Base-by-base conservation (phyloP, 1,140 invertebrate genomes). In the Bombus terrestris region DNA sequence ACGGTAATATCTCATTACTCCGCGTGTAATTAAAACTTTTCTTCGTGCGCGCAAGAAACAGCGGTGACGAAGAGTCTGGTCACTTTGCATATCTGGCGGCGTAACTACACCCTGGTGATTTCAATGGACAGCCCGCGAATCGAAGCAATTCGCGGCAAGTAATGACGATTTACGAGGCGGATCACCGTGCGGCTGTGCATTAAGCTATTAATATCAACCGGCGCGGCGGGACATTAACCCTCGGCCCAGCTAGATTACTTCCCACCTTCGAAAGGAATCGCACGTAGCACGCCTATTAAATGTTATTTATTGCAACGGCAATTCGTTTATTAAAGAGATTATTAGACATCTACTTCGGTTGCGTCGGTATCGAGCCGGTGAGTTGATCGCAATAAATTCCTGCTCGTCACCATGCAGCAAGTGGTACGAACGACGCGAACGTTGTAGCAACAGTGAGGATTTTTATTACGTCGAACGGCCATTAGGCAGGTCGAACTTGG, bases 131-230 rank as follows among this genome's bases (percentile, higher is more conserved):
- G 57, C 22, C 57, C 10, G 57, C 81, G 53, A 66, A 75, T 82
- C 71, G 71, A 75, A 75, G 81, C 22, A 82, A 82, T 75, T 74
- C 81, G 71, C 71, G 81, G 71, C 71, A 64, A 37, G 81, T 82
- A 82, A 82, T 66, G 81, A 82, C 71, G 57, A 82, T 82, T 82
- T 82, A 75, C 71, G 72, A 75, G 41, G 39, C 57, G 71, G 72
- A 82, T 82, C 71, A 66, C 41, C 10, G 32, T 13, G 6, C n/a
- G 39, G 32, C 53, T 43, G 18, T 64, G 25, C 71, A 82, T 82
- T 82, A 75, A 82, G 81, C 81, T 82, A 82, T 82, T 82, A 82
- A 82, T 82, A 82, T 75, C 81, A 47, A 39, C n/a, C 80, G 25
- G 18, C 28, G 22, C 80, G 32, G 18, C 28, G 22, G 80, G 47